These are phyloP conservation scores for Apoda limacodes DNA, from an alignment of 2,888 invertebrate genomes.

Conservation along the genomic window DNA sequence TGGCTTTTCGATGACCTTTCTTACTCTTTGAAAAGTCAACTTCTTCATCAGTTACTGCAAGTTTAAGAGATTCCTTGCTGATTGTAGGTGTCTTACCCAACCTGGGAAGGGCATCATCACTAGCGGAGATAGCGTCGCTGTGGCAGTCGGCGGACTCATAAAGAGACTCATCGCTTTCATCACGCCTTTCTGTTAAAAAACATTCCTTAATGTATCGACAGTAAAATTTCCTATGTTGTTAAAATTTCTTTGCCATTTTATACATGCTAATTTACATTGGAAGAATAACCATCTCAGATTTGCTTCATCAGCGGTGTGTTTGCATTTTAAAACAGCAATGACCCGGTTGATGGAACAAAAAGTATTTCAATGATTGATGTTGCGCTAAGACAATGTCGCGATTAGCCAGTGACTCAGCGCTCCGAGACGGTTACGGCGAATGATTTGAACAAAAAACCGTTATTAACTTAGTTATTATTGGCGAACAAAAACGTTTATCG, in stretches of 20 bases:
- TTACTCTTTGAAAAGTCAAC: slow-evolving; percentile 39
- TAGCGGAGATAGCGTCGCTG: slow-evolving; percentile 56
- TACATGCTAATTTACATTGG: not conserved
- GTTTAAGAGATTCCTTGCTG: slow-evolving; percentile 59
- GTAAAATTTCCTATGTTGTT: slow-evolving; percentile 7
- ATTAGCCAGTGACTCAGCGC: slow-evolving; percentile 23
- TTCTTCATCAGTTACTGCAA: slow-evolving; percentile 61
- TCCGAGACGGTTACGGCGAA: slow-evolving; percentile 7
- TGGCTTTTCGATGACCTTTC: slow-evolving; percentile 58
- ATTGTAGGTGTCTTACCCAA: slow-evolving; percentile 52
- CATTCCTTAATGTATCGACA: slow-evolving; percentile 18
- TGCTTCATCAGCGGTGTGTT: not conserved
- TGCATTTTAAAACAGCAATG: not conserved
- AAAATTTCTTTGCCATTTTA: slow-evolving; percentile 31
- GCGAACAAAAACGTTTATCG: slow-evolving; percentile 25
- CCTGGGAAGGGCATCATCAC: slow-evolving; percentile 50
- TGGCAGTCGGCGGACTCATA: slow-evolving; percentile 63
- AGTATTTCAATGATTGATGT: slow-evolving; percentile 20
- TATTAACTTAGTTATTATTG: slow-evolving; percentile 25
- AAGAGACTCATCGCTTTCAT: slow-evolving; percentile 61
- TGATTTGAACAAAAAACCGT: slow-evolving; percentile 5
- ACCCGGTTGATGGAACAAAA: slow-evolving; percentile 10
- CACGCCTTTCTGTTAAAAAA: slow-evolving; percentile 51
- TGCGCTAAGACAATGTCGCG: slow-evolving; percentile 17
- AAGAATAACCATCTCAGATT: not conserved